Percentiles rank a stretch among this genome's conserved stretches.
Evolutionary conservation across 2,888 invertebrate genomes (phyloP).

Genomic region (Synanthedon vespiformis): DNA sequence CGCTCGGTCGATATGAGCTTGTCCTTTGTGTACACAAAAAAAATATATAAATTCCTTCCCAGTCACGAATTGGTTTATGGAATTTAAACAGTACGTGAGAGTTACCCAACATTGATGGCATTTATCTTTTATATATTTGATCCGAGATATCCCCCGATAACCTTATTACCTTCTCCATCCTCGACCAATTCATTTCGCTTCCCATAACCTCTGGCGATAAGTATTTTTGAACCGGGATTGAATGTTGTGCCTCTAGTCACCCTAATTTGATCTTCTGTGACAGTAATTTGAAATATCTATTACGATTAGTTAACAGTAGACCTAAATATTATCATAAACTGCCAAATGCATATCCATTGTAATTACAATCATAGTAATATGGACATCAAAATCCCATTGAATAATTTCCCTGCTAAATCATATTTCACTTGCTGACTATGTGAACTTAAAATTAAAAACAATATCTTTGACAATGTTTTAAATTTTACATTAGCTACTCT

Average conservation of each 20-base stretch:
- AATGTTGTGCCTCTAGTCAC: conserved; percentile 44
- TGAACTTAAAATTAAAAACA: no score
- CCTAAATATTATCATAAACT: no score
- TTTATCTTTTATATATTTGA: conserved; percentile 16
- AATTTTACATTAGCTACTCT: no score
- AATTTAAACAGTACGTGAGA: not conserved
- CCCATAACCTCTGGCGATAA: conserved; percentile 56
- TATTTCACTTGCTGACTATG: no score
- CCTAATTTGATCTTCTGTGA: conserved; percentile 55
- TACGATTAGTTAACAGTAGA: conserved; percentile 9
- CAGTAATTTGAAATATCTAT: conserved; percentile 12
- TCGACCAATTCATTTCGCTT: conserved; percentile 18
- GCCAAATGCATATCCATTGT: no score
- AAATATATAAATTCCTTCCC: not conserved
- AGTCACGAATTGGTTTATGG: conserved; percentile 12
- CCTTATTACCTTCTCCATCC: conserved; percentile 19
- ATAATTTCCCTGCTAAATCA: no score
- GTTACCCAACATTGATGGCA: conserved; percentile 4
- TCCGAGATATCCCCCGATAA: conserved; percentile 13
- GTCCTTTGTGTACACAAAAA: conserved; percentile 1
- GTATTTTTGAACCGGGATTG: conserved; percentile 49
- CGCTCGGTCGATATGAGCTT: conserved; percentile 1
- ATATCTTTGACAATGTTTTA: no score
- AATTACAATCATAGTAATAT: no score
- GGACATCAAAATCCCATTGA: no score